These are phyloP conservation scores for Ceratothoa steindachneri DNA, from an alignment of 2,888 invertebrate species.

Conservation along the genomic window DNA sequence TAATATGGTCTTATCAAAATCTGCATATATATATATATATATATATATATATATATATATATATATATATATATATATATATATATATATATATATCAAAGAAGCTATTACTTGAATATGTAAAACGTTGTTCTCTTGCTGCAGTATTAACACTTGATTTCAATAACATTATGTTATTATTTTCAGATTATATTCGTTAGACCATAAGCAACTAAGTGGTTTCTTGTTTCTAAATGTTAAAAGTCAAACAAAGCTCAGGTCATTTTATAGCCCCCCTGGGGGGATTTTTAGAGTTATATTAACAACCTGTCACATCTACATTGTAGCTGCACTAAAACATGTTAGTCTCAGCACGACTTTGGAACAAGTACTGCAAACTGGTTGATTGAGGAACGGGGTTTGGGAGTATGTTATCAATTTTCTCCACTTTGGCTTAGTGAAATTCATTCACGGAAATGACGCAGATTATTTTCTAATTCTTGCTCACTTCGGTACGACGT, in stretches of 20 bases:
- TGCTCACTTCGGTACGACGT: background rate
- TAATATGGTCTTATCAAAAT: background rate
- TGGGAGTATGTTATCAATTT: no score
- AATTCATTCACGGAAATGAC: no score
- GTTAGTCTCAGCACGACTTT: background rate
- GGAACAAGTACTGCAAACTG: background rate
- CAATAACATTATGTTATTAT: background rate
- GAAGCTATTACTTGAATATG: no score
- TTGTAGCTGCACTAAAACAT: background rate
- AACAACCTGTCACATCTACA: background rate
- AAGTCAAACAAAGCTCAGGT: background rate
- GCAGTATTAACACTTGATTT: background rate
- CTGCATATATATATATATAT: background rate
- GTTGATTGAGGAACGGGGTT: background rate
- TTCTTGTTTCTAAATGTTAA: background rate
- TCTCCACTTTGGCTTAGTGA: no score
- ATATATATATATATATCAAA: background rate
- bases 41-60: background rate
- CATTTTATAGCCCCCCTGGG: background rate
- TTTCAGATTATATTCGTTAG: background rate
- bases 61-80: background rate
- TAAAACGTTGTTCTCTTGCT: no score
- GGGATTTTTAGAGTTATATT: background rate
- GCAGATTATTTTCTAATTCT: background rate
- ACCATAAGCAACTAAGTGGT: background rate